Evolutionary conservation across 2,113 vertebrate species (phyloP), one percentile per base, ranked within the genome.

Genomic region (Hucho hucho): DNA sequence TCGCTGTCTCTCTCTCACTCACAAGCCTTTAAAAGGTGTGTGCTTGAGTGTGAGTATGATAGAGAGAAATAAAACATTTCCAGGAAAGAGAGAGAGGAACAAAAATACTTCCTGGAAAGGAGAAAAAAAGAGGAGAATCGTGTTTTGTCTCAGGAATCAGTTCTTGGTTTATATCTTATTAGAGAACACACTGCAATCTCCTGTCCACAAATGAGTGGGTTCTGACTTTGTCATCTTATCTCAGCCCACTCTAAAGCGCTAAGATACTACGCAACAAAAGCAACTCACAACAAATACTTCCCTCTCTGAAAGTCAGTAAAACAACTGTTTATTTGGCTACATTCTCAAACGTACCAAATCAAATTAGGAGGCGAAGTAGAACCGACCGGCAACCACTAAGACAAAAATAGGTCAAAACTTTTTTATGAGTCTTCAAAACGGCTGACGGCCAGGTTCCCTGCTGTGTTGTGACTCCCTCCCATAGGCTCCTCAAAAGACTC

Each of bases 1-100:
- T 28, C 26, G 1, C 26, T 28, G 1, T 22, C 18, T 43, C 69
- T 43, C 37, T 11, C 37, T 37, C 4, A 84, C 70, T 71, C 49
- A 78, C 70, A 81, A 77, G 82, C 87, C 73, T 81, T 86, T 84
- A 84, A 88, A 88, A 82, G 29, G 29, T 32, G 78, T 81, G 81
- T 77, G 77, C 75, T 75, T 75, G 82, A 84, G 84, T 32, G 29
- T 6, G 29, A 32, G 29, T 32, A 32, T 32, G 29, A 32, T 32
- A 32, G 29, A 32, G 29, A 32, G 29, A 5, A 29, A 6, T 29
- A 29, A 29, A 29, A n/a, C n/a, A 26, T 26, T 26, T 59, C 28
- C 18, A 46, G 2, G 6, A 49, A 16, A 69, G 20, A 69, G 22
- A 28, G 28, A 28, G 28, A 28, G 28, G 28, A 28, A 28, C 28